Base-by-base conservation (phyloP, 2,797 vertebrate genomes). In the Argentina silus region DNA sequence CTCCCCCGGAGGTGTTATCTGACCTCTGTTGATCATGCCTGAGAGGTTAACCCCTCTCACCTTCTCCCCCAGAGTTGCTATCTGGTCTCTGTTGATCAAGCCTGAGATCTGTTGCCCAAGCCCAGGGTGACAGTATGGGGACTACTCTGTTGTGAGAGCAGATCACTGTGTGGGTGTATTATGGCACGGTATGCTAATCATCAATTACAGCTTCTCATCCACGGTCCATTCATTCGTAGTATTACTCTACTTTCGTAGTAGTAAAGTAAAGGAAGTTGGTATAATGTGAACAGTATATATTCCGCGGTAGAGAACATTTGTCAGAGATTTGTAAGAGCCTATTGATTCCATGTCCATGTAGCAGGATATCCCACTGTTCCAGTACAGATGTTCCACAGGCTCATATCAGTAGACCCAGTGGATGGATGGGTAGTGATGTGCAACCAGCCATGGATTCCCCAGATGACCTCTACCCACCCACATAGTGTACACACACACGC, bases 371-470 rank as follows among this genome's bases (percentile, higher is more conserved):
- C 76, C 69, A 67, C 69, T 21, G 82, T 53, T 81, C 27, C 27
- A 47, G 55, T 70, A 78, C 75, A 70, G 70, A 72, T 83, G 80
- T 70, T 85, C 70, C 75, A 55, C 19, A 47, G 74, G 81, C 77
- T 78, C 70, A 76, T 82, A 87, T 85, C 67, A n/a, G 61, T 42
- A 36, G 64, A 80, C 63, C 72, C 70, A 53, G 85, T 79, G 79
- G 87, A 86, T 72, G 51, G 68, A 79, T 57, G 80, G 70, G 69
- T 65, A 78, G 75, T 56, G 69, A 67, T 80, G 81, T 60, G 84
- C 77, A 87, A 73, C 80, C 80, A 83, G 72, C 72, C 81, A 6
- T 78, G 69, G 70, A 86, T 70, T 78, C 81, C 79, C 78, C 85
- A 73, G 71, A 67, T 72, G 83, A 87, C 67, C 36, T 45, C 45